Evolutionary conservation across 2,888 invertebrate genomes (phyloP), one percentile per base, ranked within the genome.

Genomic region (Drosophila formosana): DNA sequence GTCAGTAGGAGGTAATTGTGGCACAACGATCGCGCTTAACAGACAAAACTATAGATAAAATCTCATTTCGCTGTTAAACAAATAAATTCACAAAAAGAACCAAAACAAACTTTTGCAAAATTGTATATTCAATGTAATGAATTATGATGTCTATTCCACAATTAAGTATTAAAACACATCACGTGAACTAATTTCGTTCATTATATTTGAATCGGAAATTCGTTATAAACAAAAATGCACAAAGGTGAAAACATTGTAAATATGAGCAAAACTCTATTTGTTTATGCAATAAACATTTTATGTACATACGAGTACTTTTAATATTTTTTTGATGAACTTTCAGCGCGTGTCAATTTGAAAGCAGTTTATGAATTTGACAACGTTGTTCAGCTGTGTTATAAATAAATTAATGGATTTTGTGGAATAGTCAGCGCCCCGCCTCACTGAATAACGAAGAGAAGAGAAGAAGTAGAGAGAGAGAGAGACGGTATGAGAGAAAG

Each of bases 361-460:
- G 39, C 52, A 50, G 26, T 43, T 58, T 50, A 63, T 50, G 30
- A 64, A 46, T 72, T 82, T 66, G 80, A 86, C 83, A 83, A 78
- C 55, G 46, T 61, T 66, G 52, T 58, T 60, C 50, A 60, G 49
- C 62, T 50, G 25, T 25, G 55, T 37, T 69, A 87, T 81, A 72
- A 87, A 87, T 84, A 82, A 61, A 66, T 84, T 72, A 75, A 81
- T 81, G 72, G 72, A 53, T 50, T 62, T 58, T 53, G 70, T 64
- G 66, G 52, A 66, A 70, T 70, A 37, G 43, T 26, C 61, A 9
- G 32, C 2, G 11, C 49, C 9, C 13, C 2, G 8, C 49, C 11
- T 18, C 7, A 13, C 25, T 11, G n/a, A 4, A 37, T n/a, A 37
- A n/a, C 32, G 18, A 30, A 55, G 45, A 9, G 9, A 37, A 26